A percentile compares a stretch with the other conserved stretches of the same genome.
phyloP scores from a whole-genome alignment of 2,888 invertebrate species.

The Tanytarsus gracilentus region DNA sequence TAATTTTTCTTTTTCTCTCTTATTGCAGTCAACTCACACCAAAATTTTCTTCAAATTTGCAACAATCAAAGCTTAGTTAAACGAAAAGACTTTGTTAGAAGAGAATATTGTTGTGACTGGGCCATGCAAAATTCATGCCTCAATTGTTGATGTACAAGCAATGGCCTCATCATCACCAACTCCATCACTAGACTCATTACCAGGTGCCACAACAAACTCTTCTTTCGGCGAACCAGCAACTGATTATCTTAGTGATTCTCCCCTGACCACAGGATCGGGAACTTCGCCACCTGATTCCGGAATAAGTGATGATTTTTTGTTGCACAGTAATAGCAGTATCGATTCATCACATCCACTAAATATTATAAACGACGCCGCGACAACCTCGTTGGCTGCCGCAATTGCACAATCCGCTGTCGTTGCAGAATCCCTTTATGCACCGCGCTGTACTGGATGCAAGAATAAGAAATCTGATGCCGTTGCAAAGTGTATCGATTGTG shows the following conservation, averaged over 20 bases:
- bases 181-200: conserved; percentile 86
- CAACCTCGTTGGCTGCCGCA: conserved; percentile 17
- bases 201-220: conserved; percentile 53
- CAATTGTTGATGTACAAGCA: conserved; percentile 47
- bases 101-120: not conserved
- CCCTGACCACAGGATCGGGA: conserved; percentile 61
- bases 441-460: conserved; percentile 92
- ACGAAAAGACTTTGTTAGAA: not conserved
- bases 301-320: conserved; percentile 60
- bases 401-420: conserved; percentile 12
- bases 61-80: too few relatives aligned
- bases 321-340: conserved; percentile 2
- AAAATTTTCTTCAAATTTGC: too few relatives aligned
- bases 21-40: too few relatives aligned
- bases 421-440: not conserved
- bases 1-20: too few relatives aligned
- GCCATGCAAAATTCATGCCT: conserved; percentile 1
- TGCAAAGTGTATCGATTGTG: conserved; percentile 93
- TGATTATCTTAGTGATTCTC: conserved; percentile 66
- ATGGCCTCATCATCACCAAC: conserved; percentile 80
- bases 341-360: conserved; percentile 45
- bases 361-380: not conserved
- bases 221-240: conserved; percentile 66
- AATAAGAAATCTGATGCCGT: conserved; percentile 89
- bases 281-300: conserved; percentile 73